Base-by-base conservation (phyloP, 2,888 invertebrate genomes). In the Rapana venosa region DNA sequence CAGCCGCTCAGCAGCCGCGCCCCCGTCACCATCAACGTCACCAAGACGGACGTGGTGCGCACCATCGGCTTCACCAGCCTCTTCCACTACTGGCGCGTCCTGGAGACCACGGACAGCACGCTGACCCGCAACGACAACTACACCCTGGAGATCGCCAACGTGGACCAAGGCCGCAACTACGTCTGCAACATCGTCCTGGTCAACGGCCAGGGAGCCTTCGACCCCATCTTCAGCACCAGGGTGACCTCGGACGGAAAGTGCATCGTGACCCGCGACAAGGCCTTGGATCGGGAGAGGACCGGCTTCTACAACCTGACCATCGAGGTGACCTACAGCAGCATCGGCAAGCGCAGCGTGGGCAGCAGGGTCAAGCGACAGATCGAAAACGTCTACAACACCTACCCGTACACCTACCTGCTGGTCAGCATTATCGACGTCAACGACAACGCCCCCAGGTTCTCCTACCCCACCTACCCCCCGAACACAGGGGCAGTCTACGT, bases 391-490 rank as follows among this genome's bases (percentile, higher is more conserved):
- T 90, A 93, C 93, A 89, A 93, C 93, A 87, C 95, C 15, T 93
- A 93, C 88, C n/a, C 85, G 2, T 90, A 87, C 26, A 92, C 92
- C 0, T 91, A 97, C 94, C 97, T 99, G 0, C 98, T 98, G 92
- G 97, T 99, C 0, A 98, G 98, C 92, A 97, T 99, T 0, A 96
- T 97, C 0, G 99, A 99, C 95, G 97, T 98, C 0, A 99, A 99
- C 95, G 99, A 99, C 95, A 98, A 99, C 96, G 97, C 97, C 0
- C 99, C 99, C 0, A 97, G 97, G 93, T 99, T 99, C 95, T 96
- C 97, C 0, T 98, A 97, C 94, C 97, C 98, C 1, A 97, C 97
- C 0, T 94, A 95, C 17, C 96, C 97, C 0, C 70, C 30, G 6
- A 32, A 61, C 87, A 30, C 85, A 22, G n/a, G 84, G 87, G 35